Base-by-base conservation (phyloP, 2,888 invertebrate species). In the Ormia ochracea region DNA sequence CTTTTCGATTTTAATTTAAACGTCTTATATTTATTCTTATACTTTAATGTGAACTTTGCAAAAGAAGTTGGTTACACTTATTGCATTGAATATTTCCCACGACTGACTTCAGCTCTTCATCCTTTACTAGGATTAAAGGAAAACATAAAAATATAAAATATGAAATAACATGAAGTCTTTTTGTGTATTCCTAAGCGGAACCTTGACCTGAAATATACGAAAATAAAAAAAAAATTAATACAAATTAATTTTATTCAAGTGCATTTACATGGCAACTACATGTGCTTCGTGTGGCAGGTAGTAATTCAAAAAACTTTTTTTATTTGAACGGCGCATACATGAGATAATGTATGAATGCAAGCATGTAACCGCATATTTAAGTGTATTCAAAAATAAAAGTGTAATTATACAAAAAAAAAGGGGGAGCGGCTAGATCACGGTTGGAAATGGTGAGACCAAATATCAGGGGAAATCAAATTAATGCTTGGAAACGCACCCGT, bases 201-300 rank as follows among this genome's bases (percentile, higher is more conserved):
- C 73, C 73, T 56, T 73, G 73, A 73, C 63, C 63, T 56, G 52
- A 19, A 50, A 36, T 48, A 48, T 26, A 43, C 17, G 1, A 10
- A 43, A 65, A 33, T 10, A 36, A 36, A 12, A 10, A 2, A 36
- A 36, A 36, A 7, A 36, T n/a, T 38, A 4, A n/a, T 38, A 38
- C 5, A 38, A 38, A 69, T 56, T 45, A 45, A 58, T 48, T 70
- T 50, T 9, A 21, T 69, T 69, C 21, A 58, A 59, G 38, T 50
- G 19, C 19, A 45, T 54, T 19, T 69, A 23, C 43, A 45, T 17
- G 26, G 17, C 1, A 68, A 45, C 36, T 26, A 36, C 28, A 45
- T 14, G 28, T 48, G 26, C 48, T 36, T 45, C 5, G 26, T 43
- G 50, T 48, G 38, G 6, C 28, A 33, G 3, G 17, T 6, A 33